Evolutionary conservation across 2,797 vertebrate species (phyloP).

Genomic region (Gallinago stenura): DNA sequence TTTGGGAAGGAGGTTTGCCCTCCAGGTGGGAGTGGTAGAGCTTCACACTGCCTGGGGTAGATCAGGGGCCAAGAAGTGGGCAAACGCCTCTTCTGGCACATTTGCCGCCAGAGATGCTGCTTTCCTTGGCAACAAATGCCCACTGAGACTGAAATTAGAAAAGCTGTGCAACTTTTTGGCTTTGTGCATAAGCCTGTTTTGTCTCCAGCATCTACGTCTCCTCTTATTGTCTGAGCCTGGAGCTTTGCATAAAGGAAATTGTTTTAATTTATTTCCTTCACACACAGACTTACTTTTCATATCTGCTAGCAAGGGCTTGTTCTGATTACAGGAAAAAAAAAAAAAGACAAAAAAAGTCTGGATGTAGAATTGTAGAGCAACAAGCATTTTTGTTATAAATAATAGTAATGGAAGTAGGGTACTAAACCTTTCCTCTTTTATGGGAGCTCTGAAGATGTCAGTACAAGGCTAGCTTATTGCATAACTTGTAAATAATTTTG

Average conservation of each 20-base stretch:
- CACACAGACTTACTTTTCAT: neutral
- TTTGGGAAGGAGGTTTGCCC: neutral
- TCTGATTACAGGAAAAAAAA: neutral
- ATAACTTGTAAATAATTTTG: constrained; percentile 14
- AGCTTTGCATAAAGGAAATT: neutral
- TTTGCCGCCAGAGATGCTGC: neutral
- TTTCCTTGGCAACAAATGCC: neutral
- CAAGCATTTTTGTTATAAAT: neutral
- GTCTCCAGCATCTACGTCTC: neutral
- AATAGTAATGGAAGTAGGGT: neutral
- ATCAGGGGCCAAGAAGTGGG: neutral
- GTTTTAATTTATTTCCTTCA: neutral
- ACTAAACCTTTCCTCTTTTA: neutral
- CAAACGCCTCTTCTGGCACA: neutral
- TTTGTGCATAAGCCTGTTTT: neutral
- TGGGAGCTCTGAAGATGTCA: neutral
- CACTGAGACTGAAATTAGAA: neutral
- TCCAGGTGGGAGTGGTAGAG: neutral
- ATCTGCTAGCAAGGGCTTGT: neutral
- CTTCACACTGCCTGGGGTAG: neutral
- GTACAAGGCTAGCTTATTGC: neutral
- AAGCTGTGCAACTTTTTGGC: neutral
- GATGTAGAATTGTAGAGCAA: neutral
- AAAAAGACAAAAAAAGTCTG: neutral
- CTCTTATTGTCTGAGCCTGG: neutral